A percentile compares a stretch with the other conserved stretches of the same genome.
phyloP scores from a whole-genome alignment of 2,113 vertebrate genomes.

The Cryptotis parvus region DNA sequence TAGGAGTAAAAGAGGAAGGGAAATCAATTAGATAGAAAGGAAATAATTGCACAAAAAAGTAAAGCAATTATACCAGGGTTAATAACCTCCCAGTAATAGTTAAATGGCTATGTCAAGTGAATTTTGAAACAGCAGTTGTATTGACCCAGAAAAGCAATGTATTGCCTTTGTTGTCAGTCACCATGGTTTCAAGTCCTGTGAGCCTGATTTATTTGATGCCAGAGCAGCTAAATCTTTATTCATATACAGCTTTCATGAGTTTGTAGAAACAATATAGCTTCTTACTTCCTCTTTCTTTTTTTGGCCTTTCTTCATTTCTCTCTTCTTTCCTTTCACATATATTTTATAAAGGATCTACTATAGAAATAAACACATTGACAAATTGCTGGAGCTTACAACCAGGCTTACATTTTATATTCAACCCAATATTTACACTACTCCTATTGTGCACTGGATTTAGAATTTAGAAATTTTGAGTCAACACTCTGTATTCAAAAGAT shows the following conservation, averaged over 20 bases:
- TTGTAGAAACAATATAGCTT: background rate
- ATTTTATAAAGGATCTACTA: background rate
- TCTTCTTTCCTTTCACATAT: background rate
- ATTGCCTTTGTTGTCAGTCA: conserved; percentile 38
- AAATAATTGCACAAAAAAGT: conserved; percentile 37
- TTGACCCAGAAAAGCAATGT: conserved; percentile 57
- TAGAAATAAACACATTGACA: background rate
- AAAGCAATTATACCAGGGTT: background rate
- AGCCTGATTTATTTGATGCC: background rate
- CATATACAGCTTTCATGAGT: background rate
- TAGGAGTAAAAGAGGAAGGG: background rate
- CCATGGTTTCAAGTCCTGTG: background rate
- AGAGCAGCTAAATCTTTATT: conserved; percentile 16
- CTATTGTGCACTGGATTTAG: background rate
- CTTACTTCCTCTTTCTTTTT: background rate
- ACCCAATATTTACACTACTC: background rate
- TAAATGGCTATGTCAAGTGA: conserved; percentile 15
- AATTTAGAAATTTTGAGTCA: background rate
- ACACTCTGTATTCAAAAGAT: background rate
- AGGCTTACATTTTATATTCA: background rate
- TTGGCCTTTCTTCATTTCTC: background rate
- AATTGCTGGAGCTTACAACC: background rate
- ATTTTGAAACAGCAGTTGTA: conserved; percentile 21
- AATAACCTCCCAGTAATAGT: background rate
- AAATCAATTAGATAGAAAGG: conserved; percentile 58